Evolutionary conservation across 2,113 vertebrate species (phyloP), one percentile per base, ranked within the genome.

Genomic region (Leiothrix lutea): DNA sequence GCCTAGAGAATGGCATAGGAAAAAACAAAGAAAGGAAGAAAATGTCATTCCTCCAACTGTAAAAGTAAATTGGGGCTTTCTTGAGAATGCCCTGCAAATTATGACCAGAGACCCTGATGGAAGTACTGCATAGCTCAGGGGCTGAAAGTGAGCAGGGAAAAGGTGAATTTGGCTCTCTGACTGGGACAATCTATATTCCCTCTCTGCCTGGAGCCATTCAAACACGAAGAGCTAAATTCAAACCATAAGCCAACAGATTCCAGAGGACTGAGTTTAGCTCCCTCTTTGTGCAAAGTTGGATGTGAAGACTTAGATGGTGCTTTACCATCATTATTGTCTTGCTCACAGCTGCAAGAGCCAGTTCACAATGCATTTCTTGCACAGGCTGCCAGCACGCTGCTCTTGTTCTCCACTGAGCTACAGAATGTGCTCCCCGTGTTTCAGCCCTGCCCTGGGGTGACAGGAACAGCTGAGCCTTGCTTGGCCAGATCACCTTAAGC

Each of bases 361-460:
- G 67, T 53, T 95, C 86, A 93, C 96, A 92, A 94, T 88, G 82
- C 64, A 70, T 58, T 96, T 94, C 82, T 94, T 95, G 94, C 80
- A 73, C 82, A 88, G 90, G 26, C 86, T 92, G 85, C 67, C 92
- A 93, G 82, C 82, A 58, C 2, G 7, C 50, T 92, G 74, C 92
- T 86, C 78, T 95, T 48, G 12, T 93, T 67, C 75, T 96, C 62
- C 72, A 38, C 54, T 73, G 71, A 86, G 90, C 90, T 86, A 61
- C 12, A 8, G 91, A 94, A 94, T 8, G 0, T 0, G 0, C 50
- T 92, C 54, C 82, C 88, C 71, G 54, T 0, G 1, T 77, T 97
- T 90, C 86, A 0, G 1, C 82, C 82, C 88, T 94, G 58, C 85
- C 69, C 85, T 57, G 79, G 31, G 62, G 85, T 88, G 81, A 72